These are phyloP conservation scores for Corythaixoides concolor DNA, from an alignment of 2,113 vertebrate species.

Conservation along the genomic window DNA sequence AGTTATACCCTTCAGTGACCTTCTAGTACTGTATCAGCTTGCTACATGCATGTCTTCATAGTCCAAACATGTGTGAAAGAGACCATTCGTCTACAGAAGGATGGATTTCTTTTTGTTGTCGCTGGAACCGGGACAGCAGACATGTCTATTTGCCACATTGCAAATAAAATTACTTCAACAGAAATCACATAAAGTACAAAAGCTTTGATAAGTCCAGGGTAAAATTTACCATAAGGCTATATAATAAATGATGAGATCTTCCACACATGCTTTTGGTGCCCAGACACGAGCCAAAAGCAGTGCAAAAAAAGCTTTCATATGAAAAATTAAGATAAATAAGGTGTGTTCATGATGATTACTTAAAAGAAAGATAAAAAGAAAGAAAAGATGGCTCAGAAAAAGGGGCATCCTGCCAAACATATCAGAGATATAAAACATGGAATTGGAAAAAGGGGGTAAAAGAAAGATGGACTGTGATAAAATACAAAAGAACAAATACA, in stretches of 20 bases:
- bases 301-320: conserved; percentile 83
- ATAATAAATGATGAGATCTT: conserved; percentile 78
- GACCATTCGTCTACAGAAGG: conserved; percentile 80
- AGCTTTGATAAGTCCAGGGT: conserved; percentile 66
- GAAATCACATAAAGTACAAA: conserved; percentile 75
- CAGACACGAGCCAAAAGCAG: conserved; percentile 81
- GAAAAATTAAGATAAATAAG: conserved; percentile 63
- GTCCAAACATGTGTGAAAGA: conserved; percentile 91
- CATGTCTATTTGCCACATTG: conserved; percentile 76
- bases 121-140: conserved; percentile 76
- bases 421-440: conserved; percentile 80
- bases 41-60: conserved; percentile 90
- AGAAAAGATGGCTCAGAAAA: conserved; percentile 55
- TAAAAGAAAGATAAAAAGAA: conserved; percentile 47
- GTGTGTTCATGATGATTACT: conserved; percentile 54
- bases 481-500: conserved; percentile 97
- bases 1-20: conserved; percentile 86
- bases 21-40: conserved; percentile 79
- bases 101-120: conserved; percentile 78
- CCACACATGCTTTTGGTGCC: conserved; percentile 80
- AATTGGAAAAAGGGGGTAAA: conserved; percentile 70
- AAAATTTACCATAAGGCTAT: conserved; percentile 69
- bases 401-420: conserved; percentile 78
- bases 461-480: conserved; percentile 83
- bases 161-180: conserved; percentile 77